Evolutionary conservation across 2,113 vertebrate species (phyloP).

Genomic region (Engystomops pustulosus): DNA sequence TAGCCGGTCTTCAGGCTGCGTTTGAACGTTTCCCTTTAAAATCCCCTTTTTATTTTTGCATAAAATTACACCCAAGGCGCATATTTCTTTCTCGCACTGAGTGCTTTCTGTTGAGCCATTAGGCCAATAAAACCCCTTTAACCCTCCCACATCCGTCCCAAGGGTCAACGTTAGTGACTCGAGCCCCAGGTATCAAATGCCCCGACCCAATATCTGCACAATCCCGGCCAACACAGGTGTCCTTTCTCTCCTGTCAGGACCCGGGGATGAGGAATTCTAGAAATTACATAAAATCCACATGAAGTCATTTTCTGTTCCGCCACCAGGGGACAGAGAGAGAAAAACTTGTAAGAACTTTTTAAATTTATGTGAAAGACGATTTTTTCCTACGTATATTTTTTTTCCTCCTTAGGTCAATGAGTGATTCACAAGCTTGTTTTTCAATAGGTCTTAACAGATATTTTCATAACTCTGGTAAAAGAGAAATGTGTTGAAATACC

Average conservation of each 20-base stretch:
- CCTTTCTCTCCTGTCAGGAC: constrained; percentile 32
- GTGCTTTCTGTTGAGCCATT: constrained; percentile 44
- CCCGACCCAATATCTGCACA: not conserved
- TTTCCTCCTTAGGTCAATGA: constrained; percentile 28
- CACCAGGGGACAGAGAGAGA: not conserved
- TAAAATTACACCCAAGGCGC: constrained; percentile 32
- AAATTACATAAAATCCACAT: not conserved
- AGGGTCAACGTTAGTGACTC: constrained; percentile 16
- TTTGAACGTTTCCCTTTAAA: constrained; percentile 28
- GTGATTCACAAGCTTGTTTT: constrained; percentile 47
- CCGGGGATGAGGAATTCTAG: not conserved
- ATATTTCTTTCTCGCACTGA: constrained; percentile 31
- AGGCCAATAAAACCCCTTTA: constrained; percentile 10
- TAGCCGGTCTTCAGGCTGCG: constrained; percentile 23
- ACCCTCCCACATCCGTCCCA: constrained; percentile 1
- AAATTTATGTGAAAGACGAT: constrained; percentile 3
- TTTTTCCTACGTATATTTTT: not conserved
- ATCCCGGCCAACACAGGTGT: constrained; percentile 51
- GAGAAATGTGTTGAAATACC: constrained; percentile 67
- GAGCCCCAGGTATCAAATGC: constrained; percentile 5
- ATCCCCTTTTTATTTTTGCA: constrained; percentile 18
- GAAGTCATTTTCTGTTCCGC: not conserved
- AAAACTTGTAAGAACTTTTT: not conserved
- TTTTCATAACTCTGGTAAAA: constrained; percentile 65
- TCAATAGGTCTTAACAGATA: constrained; percentile 64